A percentile compares a stretch with the other conserved stretches of the same genome.
Evolutionary conservation across 2,113 vertebrate species (phyloP).

Genomic region (Forbesichthys agassizii): DNA sequence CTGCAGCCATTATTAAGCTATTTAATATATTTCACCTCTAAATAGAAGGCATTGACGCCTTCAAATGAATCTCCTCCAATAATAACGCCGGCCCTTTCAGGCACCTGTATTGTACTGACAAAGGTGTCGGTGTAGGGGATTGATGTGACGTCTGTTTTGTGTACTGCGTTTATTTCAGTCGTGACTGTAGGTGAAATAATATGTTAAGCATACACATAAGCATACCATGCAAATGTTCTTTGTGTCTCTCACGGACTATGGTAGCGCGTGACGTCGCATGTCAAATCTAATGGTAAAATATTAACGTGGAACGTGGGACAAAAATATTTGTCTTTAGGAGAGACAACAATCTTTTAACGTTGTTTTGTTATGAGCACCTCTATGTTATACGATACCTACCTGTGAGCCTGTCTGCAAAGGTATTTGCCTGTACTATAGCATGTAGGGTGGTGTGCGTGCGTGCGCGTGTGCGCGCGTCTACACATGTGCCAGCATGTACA

Average conservation of each 20-base stretch:
- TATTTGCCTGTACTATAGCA: slow-evolving; percentile 1
- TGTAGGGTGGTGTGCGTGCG: neutral
- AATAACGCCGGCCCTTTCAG: slow-evolving; percentile 54
- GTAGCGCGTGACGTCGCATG: neutral
- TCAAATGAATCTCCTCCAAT: slow-evolving; percentile 47
- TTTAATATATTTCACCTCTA: slow-evolving; percentile 63
- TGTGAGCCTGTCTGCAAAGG: neutral
- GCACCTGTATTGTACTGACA: slow-evolving; percentile 51
- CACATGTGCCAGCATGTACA: slow-evolving; percentile 13
- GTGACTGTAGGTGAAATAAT: slow-evolving; percentile 9
- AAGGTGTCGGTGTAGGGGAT: slow-evolving; percentile 16
- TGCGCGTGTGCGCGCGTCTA: slow-evolving; percentile 7
- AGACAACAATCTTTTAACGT: too few relatives aligned
- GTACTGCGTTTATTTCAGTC: neutral
- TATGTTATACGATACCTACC: neutral
- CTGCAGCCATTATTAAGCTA: slow-evolving; percentile 54
- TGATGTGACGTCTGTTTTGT: neutral
- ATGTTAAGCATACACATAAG: neutral
- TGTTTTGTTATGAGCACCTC: too few relatives aligned
- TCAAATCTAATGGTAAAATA: neutral
- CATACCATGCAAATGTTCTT: too few relatives aligned
- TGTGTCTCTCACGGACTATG: too few relatives aligned
- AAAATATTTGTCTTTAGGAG: too few relatives aligned
- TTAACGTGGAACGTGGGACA: too few relatives aligned
- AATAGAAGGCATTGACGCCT: slow-evolving; percentile 64